These are phyloP conservation scores for Spongia lamella DNA, from an alignment of 37 sponge, comb jelly and placozoan genomes.

Conservation along the genomic window DNA sequence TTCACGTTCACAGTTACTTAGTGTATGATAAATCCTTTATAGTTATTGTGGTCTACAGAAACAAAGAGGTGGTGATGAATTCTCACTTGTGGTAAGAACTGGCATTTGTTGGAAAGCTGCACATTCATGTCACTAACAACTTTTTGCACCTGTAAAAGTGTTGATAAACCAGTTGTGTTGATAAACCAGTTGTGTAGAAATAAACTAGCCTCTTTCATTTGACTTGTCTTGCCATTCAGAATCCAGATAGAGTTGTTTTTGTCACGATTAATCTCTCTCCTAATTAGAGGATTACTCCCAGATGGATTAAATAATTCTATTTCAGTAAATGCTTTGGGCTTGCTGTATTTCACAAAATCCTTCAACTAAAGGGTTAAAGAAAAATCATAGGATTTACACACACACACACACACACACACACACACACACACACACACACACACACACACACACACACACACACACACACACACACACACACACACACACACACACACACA, in stretches of 20 bases:
- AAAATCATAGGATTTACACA: too few relatives aligned
- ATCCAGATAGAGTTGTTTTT: constrained; percentile 84
- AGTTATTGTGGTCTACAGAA: too few relatives aligned
- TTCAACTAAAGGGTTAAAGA: constrained; percentile 52
- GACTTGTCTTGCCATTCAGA: constrained; percentile 59
- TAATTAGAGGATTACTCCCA: constrained; percentile 52
- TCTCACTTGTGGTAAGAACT: constrained; percentile 95
- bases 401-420: too few relatives aligned
- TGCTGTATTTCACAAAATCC: constrained; percentile 92
- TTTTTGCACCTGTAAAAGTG: constrained; percentile 51
- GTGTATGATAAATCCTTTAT: too few relatives aligned
- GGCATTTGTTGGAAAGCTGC: constrained; percentile 93
- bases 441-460: too few relatives aligned
- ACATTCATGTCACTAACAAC: constrained; percentile 70
- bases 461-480: too few relatives aligned
- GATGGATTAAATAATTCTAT: constrained; percentile 60
- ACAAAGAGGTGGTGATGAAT: too few relatives aligned
- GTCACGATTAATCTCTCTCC: constrained; percentile 45
- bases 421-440: too few relatives aligned
- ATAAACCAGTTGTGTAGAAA: too few relatives aligned
- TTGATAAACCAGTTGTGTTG: too few relatives aligned
- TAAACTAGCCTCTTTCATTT: constrained; percentile 47
- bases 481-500: too few relatives aligned
- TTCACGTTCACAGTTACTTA: background rate
- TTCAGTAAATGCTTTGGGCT: constrained; percentile 71